Base-by-base conservation (phyloP, 2,113 vertebrate species). In the Paraplagusia blochii region DNA sequence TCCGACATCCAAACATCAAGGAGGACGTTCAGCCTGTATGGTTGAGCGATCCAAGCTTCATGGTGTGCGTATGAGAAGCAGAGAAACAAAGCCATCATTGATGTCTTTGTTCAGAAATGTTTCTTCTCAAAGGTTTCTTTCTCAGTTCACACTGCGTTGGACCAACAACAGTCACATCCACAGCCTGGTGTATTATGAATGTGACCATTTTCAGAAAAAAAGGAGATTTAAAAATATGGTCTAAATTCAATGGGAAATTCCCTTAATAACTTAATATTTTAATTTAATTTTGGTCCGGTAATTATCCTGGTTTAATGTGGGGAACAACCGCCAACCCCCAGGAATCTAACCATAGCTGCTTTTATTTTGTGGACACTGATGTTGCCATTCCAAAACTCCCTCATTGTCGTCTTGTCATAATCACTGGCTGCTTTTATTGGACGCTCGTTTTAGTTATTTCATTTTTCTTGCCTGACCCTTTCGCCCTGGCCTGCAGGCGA, bases 391-490 rank as follows among this genome's bases (percentile, higher is more conserved):
- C 67, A 38, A 29, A 44, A 16, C 19, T 57, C n/a, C 6, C 1
- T 48, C 22, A 11, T 8, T 48, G 62, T 60, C 17, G 16, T 16
- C 34, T 54, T 16, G 59, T 44, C 45, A 49, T 49, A 56, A 63
- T 59, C 53, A 53, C 71, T 48, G 49, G 64, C 59, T 29, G 46
- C 75, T 80, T 70, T 78, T 73, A 61, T 75, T 82, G 74, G 77
- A 76, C 50, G 66, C 46, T 33, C 62, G 63, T 65, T 61, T 58
- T 58, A 62, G 38, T 76, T 44, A 74, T 76, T 55, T 13, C 36
- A 70, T 85, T 82, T 59, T 75, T 76, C 60, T 53, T 59, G 69
- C 76, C 55, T 77, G 83, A 61, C 81, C 72, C 51, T 13, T 50
- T 55, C 56, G 85, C 74, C 78, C 64, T 57, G 47, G 61, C 69